These are phyloP conservation scores for Drosophila grimshawi DNA, from an alignment of 1,140 invertebrate species.

Conservation along the genomic window DNA sequence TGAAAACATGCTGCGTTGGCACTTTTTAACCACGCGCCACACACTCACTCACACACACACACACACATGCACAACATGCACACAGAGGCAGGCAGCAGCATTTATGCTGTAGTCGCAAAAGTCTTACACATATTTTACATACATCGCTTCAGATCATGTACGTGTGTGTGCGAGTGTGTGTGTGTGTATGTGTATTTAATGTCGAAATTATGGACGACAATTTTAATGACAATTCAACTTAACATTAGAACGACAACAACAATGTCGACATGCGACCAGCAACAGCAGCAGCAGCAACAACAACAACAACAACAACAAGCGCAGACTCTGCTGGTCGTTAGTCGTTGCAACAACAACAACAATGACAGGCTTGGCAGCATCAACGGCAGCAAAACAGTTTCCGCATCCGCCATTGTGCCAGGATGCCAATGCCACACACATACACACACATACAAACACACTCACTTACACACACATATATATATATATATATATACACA, in stretches of 20 bases:
- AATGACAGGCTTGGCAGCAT: constrained; percentile 60
- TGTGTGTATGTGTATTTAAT: constrained; percentile 75
- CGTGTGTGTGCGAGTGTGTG: constrained; percentile 18
- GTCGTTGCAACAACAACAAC: constrained; percentile 61
- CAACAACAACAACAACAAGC: constrained; percentile 31
- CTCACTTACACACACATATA: constrained; percentile 12
- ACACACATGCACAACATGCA: constrained; percentile 32
- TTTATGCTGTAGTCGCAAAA: constrained; percentile 76
- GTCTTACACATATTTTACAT: constrained; percentile 79
- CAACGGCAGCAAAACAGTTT: constrained; percentile 82
- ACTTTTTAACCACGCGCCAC: constrained; percentile 78
- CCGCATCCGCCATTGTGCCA: constrained; percentile 80
- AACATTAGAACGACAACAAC: constrained; percentile 76
- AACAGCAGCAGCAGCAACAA: constrained; percentile 46
- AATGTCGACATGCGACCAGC: constrained; percentile 72
- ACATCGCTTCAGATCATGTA: constrained; percentile 8
- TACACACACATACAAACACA: constrained; percentile 40
- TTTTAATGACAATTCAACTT: constrained; percentile 83
- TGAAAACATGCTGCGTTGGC: constrained; percentile 82
- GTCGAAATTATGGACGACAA: constrained; percentile 83
- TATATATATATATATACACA: neutral
- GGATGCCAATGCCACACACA: constrained; percentile 75
- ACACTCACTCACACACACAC: constrained; percentile 43
- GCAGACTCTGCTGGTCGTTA: constrained; percentile 75
- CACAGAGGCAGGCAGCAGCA: constrained; percentile 43